Base-by-base conservation (phyloP, 2,113 vertebrate genomes). In the Coryphaenoides rupestris region DNA sequence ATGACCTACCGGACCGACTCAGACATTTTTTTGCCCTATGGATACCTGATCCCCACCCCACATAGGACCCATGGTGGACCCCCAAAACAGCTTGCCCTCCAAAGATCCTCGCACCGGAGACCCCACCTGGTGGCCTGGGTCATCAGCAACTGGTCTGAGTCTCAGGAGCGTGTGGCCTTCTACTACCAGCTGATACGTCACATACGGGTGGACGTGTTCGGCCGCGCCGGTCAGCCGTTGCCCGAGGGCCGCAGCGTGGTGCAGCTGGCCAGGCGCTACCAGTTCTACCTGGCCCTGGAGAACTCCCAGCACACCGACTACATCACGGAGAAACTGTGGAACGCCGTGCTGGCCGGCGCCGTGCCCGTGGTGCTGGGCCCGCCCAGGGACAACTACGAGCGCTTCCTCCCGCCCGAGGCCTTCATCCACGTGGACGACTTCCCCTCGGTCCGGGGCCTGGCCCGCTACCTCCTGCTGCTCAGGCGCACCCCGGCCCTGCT, bases 261-360 rank as follows among this genome's bases (percentile, higher is more conserved):
- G 58, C 82, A 78, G 56, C 92, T 93, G 0, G 46, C 93, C 45
- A 83, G 84, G 0, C 80, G 84, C 50, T 99, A 98, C 89, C 93
- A 93, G 74, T 98, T 99, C 81, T 99, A 99, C 81, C 85, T 99
- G 67, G 92, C 96, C 12, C 94, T 98, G 3, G 96, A 99, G 78
- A 99, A 99, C 87, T 98, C 95, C 0, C 90, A 92, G 78, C 94
- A 96, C 76, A 86, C 87, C 0, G 95, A 99, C 79, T 99, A 99
- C 74, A 95, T 98, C 78, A 98, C 95, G 0, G 96, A 99, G 82
- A 99, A 99, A 66, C 83, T 98, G 56, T 99, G 96, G 96, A 98
- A 98, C 4, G 91, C 96, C 0, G 80, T 99, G 0, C 58, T 76
- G 4, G 90, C 93, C 1, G 90, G 93, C 0, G 83, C 94, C 0